Conservation (phyloP, 2,113 vertebrate species). For the Acanthisitta chloris region DNA sequence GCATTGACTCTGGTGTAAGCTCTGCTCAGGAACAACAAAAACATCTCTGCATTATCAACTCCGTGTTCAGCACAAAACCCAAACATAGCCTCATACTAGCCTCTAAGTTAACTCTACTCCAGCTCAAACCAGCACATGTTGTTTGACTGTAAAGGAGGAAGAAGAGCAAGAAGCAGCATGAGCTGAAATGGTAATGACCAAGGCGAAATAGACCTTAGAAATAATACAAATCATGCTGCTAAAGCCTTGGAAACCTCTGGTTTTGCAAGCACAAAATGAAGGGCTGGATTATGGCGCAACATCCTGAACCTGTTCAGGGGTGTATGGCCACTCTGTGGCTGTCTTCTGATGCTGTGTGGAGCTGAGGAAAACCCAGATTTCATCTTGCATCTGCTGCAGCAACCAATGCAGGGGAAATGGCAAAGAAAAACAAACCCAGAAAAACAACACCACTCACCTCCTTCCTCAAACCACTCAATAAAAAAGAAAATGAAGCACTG, state of each 20-base stretch:
- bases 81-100: too few species aligned
- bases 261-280: neutral
- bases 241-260: neutral
- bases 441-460: fast-evolving
- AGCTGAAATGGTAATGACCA: neutral
- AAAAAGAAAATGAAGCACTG: neutral
- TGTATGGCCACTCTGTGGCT: neutral
- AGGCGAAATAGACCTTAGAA: neutral
- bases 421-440: neutral
- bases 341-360: neutral
- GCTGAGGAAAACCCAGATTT: neutral
- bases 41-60: too few species aligned
- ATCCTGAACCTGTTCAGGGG: neutral
- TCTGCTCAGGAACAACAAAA: too few species aligned
- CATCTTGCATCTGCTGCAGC: neutral
- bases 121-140: too few species aligned
- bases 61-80: too few species aligned
- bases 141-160: neutral
- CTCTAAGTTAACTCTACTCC: too few species aligned
- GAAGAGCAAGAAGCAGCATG: neutral
- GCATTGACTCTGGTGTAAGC: too few species aligned
- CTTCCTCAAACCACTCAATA: neutral
- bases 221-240: neutral
- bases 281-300: neutral
- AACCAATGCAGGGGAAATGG: neutral